Conservation (phyloP, 2,797 vertebrate genomes). For the Cirrhinus molitorella region DNA sequence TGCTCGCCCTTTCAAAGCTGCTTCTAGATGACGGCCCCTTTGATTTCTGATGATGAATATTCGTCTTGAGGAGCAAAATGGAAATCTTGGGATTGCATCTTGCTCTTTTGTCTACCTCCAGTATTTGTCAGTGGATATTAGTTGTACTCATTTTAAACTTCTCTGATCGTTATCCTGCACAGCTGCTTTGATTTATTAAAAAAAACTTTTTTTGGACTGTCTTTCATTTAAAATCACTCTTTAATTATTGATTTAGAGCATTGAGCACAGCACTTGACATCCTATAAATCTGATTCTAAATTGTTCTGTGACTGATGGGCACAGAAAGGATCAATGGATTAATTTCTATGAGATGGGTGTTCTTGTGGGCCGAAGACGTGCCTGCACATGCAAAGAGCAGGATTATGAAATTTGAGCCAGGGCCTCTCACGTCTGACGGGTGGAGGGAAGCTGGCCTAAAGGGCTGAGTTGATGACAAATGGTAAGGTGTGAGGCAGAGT, state of each 20-base stretch:
- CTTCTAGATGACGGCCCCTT: neutral
- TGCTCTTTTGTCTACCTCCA: neutral
- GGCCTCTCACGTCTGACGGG: slow-evolving; percentile 62
- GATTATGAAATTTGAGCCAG: slow-evolving; percentile 76
- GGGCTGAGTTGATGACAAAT: slow-evolving; percentile 72
- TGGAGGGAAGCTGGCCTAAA: slow-evolving; percentile 59
- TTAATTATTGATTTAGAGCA: slow-evolving; percentile 68
- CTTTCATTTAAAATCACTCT: slow-evolving; percentile 70
- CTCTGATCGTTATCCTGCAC: slow-evolving; percentile 21
- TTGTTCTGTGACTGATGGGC: slow-evolving; percentile 74
- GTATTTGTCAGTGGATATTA: slow-evolving; percentile 15
- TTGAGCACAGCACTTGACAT: slow-evolving; percentile 76
- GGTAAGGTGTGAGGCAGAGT: slow-evolving; percentile 65
- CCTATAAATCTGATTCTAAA: slow-evolving; percentile 71
- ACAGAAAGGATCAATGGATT: slow-evolving; percentile 80
- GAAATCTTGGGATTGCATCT: slow-evolving; percentile 7
- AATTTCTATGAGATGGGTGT: slow-evolving; percentile 75
- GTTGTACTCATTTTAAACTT: slow-evolving; percentile 3
- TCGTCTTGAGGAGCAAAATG: slow-evolving; percentile 1
- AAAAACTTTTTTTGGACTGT: slow-evolving; percentile 7
- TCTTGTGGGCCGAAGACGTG: slow-evolving; percentile 74
- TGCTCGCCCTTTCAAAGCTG: neutral
- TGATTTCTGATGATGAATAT: slow-evolving; percentile 24
- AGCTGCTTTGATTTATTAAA: slow-evolving; percentile 34
- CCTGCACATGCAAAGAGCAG: slow-evolving; percentile 79